Evolutionary conservation across 35 echinoderm and acorn worm genomes (phyloP).

Genomic region (Patiria miniata): DNA sequence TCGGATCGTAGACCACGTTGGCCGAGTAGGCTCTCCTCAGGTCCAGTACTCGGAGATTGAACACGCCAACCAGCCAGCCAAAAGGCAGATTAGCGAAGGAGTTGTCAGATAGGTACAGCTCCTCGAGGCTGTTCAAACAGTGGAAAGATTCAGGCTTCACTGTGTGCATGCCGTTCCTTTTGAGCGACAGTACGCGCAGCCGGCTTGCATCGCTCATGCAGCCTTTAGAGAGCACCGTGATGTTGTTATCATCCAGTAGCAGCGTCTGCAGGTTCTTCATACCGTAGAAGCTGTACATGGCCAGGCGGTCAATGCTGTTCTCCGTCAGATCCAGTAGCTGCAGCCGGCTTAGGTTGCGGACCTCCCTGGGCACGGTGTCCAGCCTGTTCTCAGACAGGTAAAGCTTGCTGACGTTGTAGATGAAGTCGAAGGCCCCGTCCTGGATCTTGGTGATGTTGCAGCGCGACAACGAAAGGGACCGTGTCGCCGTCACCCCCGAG

Average conservation of each 20-base stretch:
- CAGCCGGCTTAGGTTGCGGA: slow-evolving; percentile 5
- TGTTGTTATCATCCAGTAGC: slow-evolving; percentile 2
- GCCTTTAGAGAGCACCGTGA: slow-evolving; percentile 2
- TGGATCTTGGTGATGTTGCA: slow-evolving; percentile 25
- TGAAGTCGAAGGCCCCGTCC: neutral
- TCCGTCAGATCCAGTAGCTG: slow-evolving; percentile 1
- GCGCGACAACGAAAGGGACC: neutral
- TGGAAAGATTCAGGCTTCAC: neutral
- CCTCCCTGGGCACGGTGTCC: neutral
- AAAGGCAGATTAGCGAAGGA: neutral
- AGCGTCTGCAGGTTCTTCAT: neutral
- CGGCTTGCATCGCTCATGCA: neutral
- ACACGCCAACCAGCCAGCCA: neutral
- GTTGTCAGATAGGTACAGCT: slow-evolving; percentile 17
- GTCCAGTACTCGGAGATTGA: slow-evolving; percentile 2
- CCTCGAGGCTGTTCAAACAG: slow-evolving; percentile 5
- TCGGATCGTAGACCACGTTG: neutral
- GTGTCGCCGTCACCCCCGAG: neutral
- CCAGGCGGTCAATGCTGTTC: slow-evolving; percentile 11
- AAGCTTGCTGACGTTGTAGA: neutral
- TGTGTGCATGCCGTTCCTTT: neutral
- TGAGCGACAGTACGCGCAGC: neutral
- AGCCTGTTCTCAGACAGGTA: neutral
- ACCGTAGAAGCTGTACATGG: neutral
- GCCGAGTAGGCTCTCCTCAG: slow-evolving; percentile 10